Base-by-base conservation (phyloP, 2,113 vertebrate genomes). In the Spermophilus dauricus region DNA sequence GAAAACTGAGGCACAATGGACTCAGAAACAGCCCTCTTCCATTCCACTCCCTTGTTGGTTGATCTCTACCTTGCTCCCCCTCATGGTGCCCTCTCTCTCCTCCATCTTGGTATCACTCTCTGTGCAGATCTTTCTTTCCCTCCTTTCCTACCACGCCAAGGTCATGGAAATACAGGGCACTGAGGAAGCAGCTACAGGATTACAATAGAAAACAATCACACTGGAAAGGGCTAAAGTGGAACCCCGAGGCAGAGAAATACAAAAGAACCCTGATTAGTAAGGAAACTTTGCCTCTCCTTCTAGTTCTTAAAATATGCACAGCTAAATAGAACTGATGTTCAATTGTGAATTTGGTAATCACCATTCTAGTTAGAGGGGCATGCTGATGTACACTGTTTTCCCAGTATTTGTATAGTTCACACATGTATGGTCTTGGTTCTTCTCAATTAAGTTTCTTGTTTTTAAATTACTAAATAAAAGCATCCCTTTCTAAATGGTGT, bases 371-470 rank as follows among this genome's bases (percentile, higher is more conserved):
- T 42, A 37, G 0, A 48, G 0, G 51, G 42, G 18, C 10, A 42
- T 5, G 34, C 70, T 48, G 8, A 72, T 18, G 7, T 28, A 28
- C 61, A 45, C 22, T 2, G 12, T 69, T 61, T 76, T 77, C 26
- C 61, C 18, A 12, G 48, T 51, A 51, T 51, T 51, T 51, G 48
- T 51, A 51, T 2, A 45, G 10, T 78, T 95, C 86, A 51, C 53
- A 93, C 0, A 22, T 32, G 4, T 17, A 30, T 53, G 76, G 45
- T 20, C n/a, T 28, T 20, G 9, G 26, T 86, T 65, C 70, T 90
- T 65, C 70, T 90, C 76, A 69, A 67, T 37, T 90, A 51, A 51
- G 48, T 87, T 80, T 78, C 53, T 63, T 63, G 8, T 70, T 92
- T 89, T 72, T 61, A 70, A 61, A 69, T 70, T n/a, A 51, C 17